Percentiles rank a stretch among this genome's conserved stretches.
These are phyloP conservation scores for Macrophya alboannulata DNA, from an alignment of 2,888 invertebrate species.

Conservation along the genomic window DNA sequence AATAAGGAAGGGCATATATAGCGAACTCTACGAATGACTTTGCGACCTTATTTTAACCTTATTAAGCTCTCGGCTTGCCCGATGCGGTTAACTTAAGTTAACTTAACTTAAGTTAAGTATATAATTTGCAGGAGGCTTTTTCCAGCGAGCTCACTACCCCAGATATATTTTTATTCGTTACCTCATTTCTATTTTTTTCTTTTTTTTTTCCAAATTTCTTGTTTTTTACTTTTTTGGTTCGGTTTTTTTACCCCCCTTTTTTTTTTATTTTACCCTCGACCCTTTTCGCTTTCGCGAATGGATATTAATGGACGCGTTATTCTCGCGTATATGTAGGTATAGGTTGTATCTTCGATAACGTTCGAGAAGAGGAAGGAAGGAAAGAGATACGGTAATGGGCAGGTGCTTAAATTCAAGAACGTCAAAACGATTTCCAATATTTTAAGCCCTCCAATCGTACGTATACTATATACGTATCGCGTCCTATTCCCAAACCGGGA, in stretches of 20 bases:
- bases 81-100: conserved; percentile 27
- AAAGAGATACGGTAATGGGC: conserved; percentile 42
- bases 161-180: neutral
- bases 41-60: conserved; percentile 48
- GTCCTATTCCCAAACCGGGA: neutral
- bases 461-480: neutral
- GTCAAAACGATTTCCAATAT: conserved; percentile 41
- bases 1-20: neutral
- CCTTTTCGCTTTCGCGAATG: neutral
- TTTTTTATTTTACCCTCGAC: neutral
- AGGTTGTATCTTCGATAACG: conserved; percentile 32
- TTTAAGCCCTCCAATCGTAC: neutral
- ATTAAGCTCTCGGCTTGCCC: conserved; percentile 25
- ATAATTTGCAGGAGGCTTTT: conserved; percentile 28
- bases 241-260: neutral
- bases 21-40: conserved; percentile 21
- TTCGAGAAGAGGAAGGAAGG: neutral
- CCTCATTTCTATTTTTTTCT: neutral
- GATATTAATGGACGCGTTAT: conserved; percentile 40
- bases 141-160: neutral
- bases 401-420: conserved; percentile 37
- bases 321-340: neutral
- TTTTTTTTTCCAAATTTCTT: neutral
- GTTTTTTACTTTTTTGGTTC: neutral
- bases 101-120: conserved; percentile 11